Percentiles rank a stretch among this genome's conserved stretches.
phyloP scores from a whole-genome alignment of 2,113 vertebrate species.

The Kryptolebias marmoratus region DNA sequence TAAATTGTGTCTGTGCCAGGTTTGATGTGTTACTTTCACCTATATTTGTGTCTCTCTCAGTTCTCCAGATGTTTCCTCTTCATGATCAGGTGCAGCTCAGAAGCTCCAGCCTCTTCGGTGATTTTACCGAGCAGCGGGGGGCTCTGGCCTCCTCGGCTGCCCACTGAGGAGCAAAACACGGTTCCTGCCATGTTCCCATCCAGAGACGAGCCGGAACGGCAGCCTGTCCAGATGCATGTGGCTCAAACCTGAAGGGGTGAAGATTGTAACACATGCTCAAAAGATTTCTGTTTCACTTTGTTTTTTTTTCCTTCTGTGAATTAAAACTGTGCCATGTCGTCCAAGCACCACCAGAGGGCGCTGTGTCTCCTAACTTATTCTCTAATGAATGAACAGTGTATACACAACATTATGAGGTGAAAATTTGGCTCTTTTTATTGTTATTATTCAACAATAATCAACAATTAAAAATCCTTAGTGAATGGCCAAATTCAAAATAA shows the following conservation, averaged over 20 bases:
- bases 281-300: neutral
- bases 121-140: constrained; percentile 20
- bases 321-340: neutral
- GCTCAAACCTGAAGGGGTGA: neutral
- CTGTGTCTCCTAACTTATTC: neutral
- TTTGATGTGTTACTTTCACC: neutral
- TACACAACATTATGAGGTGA: constrained; percentile 5
- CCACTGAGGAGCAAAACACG: constrained; percentile 14
- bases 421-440: constrained; percentile 25
- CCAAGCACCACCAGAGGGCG: constrained; percentile 20
- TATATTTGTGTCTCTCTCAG: constrained; percentile 24
- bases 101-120: constrained; percentile 12
- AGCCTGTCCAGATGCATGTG: neutral
- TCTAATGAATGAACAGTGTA: neutral
- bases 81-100: constrained; percentile 53
- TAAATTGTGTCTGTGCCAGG: neutral
- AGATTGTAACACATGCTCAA: neutral
- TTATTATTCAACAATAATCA: constrained; percentile 43
- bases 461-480: constrained; percentile 43
- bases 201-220: constrained; percentile 11
- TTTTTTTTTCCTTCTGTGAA: neutral
- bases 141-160: neutral
- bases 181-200: neutral
- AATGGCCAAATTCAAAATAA: constrained; percentile 70
- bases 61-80: constrained; percentile 57